Evolutionary conservation across 2,797 vertebrate species (phyloP).

Genomic region (Centroberyx gerrardi): DNA sequence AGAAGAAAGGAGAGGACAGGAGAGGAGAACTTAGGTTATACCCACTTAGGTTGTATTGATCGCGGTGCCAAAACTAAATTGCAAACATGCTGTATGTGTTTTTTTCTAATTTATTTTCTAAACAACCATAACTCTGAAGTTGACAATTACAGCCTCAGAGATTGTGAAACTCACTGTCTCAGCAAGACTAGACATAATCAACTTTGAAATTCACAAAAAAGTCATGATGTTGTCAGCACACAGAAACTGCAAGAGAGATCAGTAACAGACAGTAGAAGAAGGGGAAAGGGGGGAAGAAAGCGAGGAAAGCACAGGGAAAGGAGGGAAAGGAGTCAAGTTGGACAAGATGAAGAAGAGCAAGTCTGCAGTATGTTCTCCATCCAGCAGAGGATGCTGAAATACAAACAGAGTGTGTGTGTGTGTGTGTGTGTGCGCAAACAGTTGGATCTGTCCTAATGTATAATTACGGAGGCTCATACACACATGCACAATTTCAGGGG

Average conservation of each 20-base stretch:
- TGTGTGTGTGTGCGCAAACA: conserved; percentile 5
- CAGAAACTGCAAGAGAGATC: conserved; percentile 55
- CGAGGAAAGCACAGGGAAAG: conserved; percentile 37
- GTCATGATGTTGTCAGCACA: conserved; percentile 53
- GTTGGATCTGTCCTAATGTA: background rate
- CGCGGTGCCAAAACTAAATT: conserved; percentile 71
- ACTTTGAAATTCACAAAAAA: conserved; percentile 66
- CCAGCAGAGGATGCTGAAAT: conserved; percentile 46
- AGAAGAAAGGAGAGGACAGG: conserved; percentile 69
- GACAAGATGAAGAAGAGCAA: conserved; percentile 40
- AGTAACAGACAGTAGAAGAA: conserved; percentile 38
- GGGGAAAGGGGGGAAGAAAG: conserved; percentile 37
- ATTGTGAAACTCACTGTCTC: conserved; percentile 69
- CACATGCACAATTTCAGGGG: conserved; percentile 7
- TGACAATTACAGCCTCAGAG: conserved; percentile 68
- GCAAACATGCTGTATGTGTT: conserved; percentile 84
- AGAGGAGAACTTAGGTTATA: conserved; percentile 81
- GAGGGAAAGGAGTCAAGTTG: conserved; percentile 34
- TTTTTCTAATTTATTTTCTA: conserved; percentile 81
- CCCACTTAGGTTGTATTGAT: conserved; percentile 80
- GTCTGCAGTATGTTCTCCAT: conserved; percentile 12
- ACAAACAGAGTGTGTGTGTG: conserved; percentile 14
- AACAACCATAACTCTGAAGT: conserved; percentile 71
- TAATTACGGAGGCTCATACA: conserved; percentile 1
- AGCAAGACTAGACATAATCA: conserved; percentile 58